phyloP scores from a whole-genome alignment of 2,888 invertebrate genomes.

The Brachyopa scutellaris region DNA sequence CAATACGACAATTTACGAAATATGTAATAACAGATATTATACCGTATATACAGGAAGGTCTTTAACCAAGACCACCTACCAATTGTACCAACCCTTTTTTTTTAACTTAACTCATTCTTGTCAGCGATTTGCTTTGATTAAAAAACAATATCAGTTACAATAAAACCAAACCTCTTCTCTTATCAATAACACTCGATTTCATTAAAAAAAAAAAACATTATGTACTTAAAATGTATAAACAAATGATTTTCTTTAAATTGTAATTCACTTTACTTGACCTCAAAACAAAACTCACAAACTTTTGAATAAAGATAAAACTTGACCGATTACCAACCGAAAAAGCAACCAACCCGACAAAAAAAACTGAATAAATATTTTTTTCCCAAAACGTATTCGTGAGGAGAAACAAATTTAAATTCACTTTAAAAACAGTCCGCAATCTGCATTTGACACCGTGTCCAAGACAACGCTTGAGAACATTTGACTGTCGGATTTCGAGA shows the following conservation, averaged over 20 bases:
- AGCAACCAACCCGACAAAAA: neutral
- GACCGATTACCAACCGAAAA: slow-evolving; percentile 18
- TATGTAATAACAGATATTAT: too few species aligned
- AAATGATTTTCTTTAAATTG: slow-evolving; percentile 3
- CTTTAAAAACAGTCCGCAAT: slow-evolving; percentile 2
- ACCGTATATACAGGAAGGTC: too few species aligned
- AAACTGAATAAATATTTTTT: neutral
- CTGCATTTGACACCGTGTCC: neutral
- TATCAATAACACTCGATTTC: slow-evolving; percentile 8
- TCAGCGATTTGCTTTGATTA: neutral
- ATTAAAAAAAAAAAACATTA: neutral
- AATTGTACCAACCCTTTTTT: neutral
- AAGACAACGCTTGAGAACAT: slow-evolving; percentile 12
- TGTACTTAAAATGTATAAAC: neutral
- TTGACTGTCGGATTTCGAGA: neutral
- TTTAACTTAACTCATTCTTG: neutral
- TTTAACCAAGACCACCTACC: too few species aligned
- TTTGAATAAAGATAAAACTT: slow-evolving; percentile 33
- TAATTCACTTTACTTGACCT: slow-evolving; percentile 27
- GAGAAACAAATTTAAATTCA: too few species aligned
- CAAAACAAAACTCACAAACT: slow-evolving; percentile 8
- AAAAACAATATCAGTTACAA: too few species aligned
- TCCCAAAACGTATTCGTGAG: slow-evolving; percentile 1
- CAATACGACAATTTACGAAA: too few species aligned
- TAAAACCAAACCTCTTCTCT: neutral